Percentiles rank a stretch among this genome's conserved stretches.
Evolutionary conservation across 2,113 vertebrate species (phyloP).

Genomic region (Arizona elegans): DNA sequence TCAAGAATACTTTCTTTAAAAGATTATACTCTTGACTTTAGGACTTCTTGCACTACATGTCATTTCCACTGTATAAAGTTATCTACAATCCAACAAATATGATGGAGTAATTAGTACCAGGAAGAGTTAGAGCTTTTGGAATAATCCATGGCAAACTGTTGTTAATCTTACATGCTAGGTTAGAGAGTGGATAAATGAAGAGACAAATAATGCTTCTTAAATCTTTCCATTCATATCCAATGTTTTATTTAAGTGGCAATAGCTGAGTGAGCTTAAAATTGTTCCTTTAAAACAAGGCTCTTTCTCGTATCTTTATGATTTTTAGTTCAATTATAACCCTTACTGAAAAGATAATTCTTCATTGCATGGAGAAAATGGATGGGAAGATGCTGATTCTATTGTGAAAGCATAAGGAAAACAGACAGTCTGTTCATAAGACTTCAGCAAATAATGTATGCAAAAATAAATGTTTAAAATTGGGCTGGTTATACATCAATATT

Average conservation of each 20-base stretch:
- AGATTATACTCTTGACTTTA: not conserved
- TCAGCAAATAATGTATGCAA: slow-evolving; percentile 7
- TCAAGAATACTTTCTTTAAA: not conserved
- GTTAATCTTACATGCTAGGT: not conserved
- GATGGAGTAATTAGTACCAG: not conserved
- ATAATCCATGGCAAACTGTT: not conserved
- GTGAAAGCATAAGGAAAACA: not conserved
- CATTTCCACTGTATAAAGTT: not conserved
- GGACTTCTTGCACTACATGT: not conserved
- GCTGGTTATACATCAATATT: not conserved
- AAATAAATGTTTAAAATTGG: not conserved
- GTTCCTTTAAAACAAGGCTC: not conserved
- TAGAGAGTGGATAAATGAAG: not conserved
- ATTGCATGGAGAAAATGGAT: not conserved
- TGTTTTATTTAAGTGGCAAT: not conserved
- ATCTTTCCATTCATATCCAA: not conserved
- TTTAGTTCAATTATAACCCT: not conserved
- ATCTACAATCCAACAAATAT: not conserved
- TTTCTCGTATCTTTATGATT: not conserved
- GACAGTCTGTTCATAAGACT: not conserved
- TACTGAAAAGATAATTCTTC: not conserved
- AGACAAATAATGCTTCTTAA: not conserved
- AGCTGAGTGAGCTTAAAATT: not conserved
- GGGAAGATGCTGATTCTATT: not conserved
- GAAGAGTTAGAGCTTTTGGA: not conserved